Evolutionary conservation across 2,113 vertebrate genomes (phyloP).

Genomic region (Sterrhoptilus dennistouni): DNA sequence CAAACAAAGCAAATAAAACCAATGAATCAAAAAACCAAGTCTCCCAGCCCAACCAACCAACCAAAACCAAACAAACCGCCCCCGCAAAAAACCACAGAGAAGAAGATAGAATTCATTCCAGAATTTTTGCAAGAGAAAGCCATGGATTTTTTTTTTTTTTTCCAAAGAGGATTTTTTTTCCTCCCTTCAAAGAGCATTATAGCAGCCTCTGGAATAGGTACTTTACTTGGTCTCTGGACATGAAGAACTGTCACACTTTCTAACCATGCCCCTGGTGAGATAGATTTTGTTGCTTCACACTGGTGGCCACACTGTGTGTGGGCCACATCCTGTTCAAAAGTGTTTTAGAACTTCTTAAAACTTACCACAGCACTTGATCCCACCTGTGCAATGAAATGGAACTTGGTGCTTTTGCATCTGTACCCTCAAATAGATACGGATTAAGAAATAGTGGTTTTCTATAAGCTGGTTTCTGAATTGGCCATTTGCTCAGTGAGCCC

Average conservation of each 20-base stretch:
- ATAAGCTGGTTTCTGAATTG: neutral
- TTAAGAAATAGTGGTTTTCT: neutral
- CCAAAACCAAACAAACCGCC: neutral
- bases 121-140: neutral
- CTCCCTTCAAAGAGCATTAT: neutral
- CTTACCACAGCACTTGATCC: neutral
- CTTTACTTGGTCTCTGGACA: neutral
- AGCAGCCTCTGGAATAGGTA: neutral
- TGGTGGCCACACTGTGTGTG: neutral
- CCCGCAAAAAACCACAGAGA: neutral
- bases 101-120: neutral
- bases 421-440: neutral
- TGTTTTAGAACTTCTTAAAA: neutral
- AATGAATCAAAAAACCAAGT: neutral
- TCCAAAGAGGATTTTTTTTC: neutral
- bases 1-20: neutral
- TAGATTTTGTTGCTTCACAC: neutral
- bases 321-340: conserved; percentile 46
- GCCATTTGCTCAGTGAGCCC: neutral
- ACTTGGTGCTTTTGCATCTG: neutral
- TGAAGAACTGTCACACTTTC: conserved; percentile 16
- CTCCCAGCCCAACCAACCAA: neutral
- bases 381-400: neutral
- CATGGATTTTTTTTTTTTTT: neutral
- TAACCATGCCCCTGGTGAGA: neutral